Conservation (phyloP, 2,113 vertebrate genomes). For the Mastomys natalensis region DNA sequence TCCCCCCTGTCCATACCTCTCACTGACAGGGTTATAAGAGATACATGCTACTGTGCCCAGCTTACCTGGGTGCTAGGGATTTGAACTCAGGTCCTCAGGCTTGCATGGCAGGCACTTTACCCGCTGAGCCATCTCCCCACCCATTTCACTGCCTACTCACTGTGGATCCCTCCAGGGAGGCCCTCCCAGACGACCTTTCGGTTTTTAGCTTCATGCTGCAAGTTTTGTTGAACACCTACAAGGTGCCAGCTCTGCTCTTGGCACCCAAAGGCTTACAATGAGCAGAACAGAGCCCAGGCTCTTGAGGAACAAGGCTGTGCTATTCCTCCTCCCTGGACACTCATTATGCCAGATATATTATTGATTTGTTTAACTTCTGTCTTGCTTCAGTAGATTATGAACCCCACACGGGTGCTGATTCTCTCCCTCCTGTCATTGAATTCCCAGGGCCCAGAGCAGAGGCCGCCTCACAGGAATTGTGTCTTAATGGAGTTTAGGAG, state of each 20-base stretch:
- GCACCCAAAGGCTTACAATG: background rate
- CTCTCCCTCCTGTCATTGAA: background rate
- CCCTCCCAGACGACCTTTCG: background rate
- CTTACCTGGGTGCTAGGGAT: background rate
- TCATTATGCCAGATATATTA: background rate
- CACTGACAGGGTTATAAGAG: background rate
- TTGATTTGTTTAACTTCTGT: slow-evolving; percentile 47
- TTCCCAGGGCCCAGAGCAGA: background rate
- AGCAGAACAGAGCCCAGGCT: background rate
- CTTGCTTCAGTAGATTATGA: background rate
- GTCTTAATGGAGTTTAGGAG: background rate
- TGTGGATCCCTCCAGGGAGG: background rate
- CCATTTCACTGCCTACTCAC: background rate
- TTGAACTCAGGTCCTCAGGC: background rate
- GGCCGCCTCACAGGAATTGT: background rate
- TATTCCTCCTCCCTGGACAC: background rate
- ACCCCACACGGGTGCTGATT: background rate
- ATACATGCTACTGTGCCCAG: background rate
- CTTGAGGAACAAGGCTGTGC: background rate
- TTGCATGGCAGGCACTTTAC: background rate
- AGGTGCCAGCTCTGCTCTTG: background rate
- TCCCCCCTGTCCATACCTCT: background rate
- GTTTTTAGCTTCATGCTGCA: background rate
- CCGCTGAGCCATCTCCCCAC: background rate
- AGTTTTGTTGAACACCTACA: background rate